A percentile compares a stretch with the other conserved stretches of the same genome.
Conservation (phyloP, 2,888 invertebrate species). For the Tetanocera ferruginea region DNA sequence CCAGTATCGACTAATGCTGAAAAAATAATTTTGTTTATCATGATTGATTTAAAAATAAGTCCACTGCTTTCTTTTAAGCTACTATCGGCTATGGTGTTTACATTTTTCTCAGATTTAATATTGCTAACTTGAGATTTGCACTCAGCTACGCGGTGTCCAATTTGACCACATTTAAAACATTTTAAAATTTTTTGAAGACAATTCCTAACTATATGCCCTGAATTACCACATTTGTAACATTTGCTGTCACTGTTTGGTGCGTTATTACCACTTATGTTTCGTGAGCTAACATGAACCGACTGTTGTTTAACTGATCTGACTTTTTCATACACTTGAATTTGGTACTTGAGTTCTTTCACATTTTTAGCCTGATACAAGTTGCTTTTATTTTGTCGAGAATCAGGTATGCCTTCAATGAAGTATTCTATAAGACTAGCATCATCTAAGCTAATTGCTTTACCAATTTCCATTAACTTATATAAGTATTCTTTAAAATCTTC, state of each 20-base stretch:
- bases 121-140: no score
- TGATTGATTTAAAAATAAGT: not conserved
- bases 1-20: not conserved
- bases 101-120: no score
- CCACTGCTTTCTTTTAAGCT: not conserved
- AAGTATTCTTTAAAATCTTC: conserved; percentile 39
- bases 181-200: not conserved
- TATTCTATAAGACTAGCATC: conserved; percentile 34
- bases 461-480: conserved; percentile 37
- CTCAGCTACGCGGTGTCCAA: conserved; percentile 40
- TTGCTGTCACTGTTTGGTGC: not conserved
- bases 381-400: conserved; percentile 35
- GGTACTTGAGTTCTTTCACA: not conserved
- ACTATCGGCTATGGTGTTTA: no score
- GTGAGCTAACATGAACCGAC: conserved; percentile 18
- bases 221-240: conserved; percentile 40
- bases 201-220: not conserved
- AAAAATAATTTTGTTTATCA: not conserved
- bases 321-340: conserved; percentile 17
- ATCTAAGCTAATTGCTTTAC: conserved; percentile 35
- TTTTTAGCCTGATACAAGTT: conserved; percentile 33
- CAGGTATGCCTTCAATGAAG: conserved; percentile 37
- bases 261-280: conserved; percentile 10
- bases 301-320: conserved; percentile 27
- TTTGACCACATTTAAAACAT: conserved; percentile 15